Percentiles rank a stretch among this genome's conserved stretches.
Conservation (phyloP, 2,797 vertebrate genomes). For the Enteromius fasciolatus region DNA sequence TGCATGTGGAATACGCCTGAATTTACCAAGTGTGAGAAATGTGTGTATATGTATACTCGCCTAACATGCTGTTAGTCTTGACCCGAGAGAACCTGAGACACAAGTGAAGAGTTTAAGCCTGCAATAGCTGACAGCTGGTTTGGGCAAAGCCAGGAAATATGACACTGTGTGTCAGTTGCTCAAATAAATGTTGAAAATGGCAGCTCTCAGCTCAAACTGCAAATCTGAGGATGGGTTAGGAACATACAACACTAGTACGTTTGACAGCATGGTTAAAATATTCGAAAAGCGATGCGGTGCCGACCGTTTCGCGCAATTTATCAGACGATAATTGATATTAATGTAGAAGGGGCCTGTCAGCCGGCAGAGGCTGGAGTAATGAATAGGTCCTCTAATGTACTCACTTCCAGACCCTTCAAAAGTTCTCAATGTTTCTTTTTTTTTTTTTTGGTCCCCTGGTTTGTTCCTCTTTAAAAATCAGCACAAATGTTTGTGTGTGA, state of each 20-base stretch:
- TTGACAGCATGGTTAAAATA: constrained; percentile 59
- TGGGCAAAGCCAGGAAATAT: constrained; percentile 55
- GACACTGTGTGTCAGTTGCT: constrained; percentile 61
- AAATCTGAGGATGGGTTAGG: constrained; percentile 33
- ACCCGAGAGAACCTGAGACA: constrained; percentile 50
- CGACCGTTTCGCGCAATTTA: constrained; percentile 51
- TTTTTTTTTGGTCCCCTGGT: not conserved
- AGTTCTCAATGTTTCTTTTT: constrained; percentile 43
- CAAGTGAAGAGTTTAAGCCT: constrained; percentile 42
- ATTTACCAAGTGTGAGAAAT: constrained; percentile 52
- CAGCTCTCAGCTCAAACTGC: constrained; percentile 46
- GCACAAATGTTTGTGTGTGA: constrained; percentile 26
- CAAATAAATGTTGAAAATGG: constrained; percentile 63
- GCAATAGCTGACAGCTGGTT: constrained; percentile 61
- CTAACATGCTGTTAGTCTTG: constrained; percentile 48
- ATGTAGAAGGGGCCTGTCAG: constrained; percentile 62
- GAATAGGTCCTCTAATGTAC: constrained; percentile 61
- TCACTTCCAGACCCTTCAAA: constrained; percentile 49
- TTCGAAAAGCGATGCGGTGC: constrained; percentile 47
- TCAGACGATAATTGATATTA: constrained; percentile 67
- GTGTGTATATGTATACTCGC: constrained; percentile 11
- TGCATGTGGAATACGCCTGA: constrained; percentile 45
- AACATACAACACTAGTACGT: constrained; percentile 26
- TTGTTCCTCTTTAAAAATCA: constrained; percentile 37
- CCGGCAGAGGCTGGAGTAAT: constrained; percentile 55